Percentiles rank a stretch among this genome's conserved stretches.
These are phyloP conservation scores for Parnassius smintheus DNA, from an alignment of 2,888 invertebrate species.

Conservation along the genomic window DNA sequence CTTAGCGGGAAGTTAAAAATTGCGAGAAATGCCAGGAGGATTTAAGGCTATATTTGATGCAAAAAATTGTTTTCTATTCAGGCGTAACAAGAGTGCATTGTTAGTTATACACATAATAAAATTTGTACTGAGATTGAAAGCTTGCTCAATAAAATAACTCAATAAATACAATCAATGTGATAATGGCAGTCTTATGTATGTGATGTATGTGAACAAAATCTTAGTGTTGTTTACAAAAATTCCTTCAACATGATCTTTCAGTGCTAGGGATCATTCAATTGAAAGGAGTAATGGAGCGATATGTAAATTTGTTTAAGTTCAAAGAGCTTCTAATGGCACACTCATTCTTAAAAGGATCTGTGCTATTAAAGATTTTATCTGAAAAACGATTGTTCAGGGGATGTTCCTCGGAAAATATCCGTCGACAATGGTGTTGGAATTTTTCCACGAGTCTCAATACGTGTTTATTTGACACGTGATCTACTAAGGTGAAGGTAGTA, in stretches of 20 bases:
- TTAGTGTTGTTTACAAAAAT: not conserved
- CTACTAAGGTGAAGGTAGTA: slow-evolving; percentile 7
- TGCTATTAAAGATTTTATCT: slow-evolving; percentile 26
- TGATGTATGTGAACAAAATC: too few species aligned
- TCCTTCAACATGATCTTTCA: slow-evolving; percentile 2
- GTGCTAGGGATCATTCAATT: slow-evolving; percentile 15
- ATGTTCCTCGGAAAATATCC: slow-evolving; percentile 23
- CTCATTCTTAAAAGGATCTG: slow-evolving; percentile 26
- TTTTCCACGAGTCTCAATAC: slow-evolving; percentile 16
- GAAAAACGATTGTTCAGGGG: slow-evolving; percentile 22
- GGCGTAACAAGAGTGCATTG: too few species aligned
- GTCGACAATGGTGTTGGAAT: slow-evolving; percentile 25
- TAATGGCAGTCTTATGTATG: too few species aligned
- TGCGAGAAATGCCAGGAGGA: too few species aligned
- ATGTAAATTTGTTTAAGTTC: slow-evolving; percentile 25
- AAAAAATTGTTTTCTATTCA: too few species aligned
- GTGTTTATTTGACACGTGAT: slow-evolving; percentile 23
- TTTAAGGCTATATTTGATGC: too few species aligned
- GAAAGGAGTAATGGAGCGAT: slow-evolving; percentile 17
- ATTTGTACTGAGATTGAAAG: too few species aligned
- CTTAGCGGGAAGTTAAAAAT: too few species aligned
- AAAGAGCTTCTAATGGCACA: slow-evolving; percentile 20
- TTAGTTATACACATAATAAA: too few species aligned
- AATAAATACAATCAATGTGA: too few species aligned
- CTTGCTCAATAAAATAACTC: too few species aligned